These are phyloP conservation scores for Falco berigora DNA, from an alignment of 2,797 vertebrate species.

Conservation along the genomic window DNA sequence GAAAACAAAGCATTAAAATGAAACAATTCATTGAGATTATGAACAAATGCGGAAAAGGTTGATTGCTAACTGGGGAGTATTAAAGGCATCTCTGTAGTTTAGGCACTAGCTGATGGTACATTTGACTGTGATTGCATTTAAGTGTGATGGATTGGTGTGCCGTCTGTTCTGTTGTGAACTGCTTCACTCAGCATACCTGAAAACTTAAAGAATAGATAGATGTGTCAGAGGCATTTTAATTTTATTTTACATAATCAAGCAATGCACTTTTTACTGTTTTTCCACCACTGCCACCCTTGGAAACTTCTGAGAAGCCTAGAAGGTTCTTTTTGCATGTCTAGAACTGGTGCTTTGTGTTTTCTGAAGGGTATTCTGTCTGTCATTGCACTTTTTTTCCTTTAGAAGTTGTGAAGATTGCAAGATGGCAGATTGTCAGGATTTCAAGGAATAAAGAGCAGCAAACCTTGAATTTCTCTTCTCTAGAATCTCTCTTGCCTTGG, in stretches of 20 bases:
- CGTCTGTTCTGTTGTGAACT: constrained; percentile 10
- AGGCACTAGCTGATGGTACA: constrained; percentile 8
- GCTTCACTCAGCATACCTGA: background rate
- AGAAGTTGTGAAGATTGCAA: background rate
- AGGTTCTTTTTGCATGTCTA: background rate
- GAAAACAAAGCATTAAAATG: constrained; percentile 65
- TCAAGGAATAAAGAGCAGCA: background rate
- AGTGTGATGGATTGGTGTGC: constrained; percentile 48
- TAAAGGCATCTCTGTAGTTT: constrained; percentile 46
- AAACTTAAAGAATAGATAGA: background rate
- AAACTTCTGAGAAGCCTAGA: background rate
- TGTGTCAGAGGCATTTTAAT: background rate
- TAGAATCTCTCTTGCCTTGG: background rate
- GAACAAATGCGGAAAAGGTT: constrained; percentile 63
- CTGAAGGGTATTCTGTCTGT: background rate
- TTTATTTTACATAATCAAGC: constrained; percentile 41
- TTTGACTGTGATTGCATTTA: constrained; percentile 61
- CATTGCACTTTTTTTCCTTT: background rate
- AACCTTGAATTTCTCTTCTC: background rate
- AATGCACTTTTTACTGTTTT: background rate
- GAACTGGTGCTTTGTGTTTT: background rate
- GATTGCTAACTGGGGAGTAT: constrained; percentile 66
- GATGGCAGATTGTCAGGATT: background rate
- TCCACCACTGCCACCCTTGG: background rate
- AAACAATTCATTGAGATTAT: constrained; percentile 55